These are phyloP conservation scores for Lithophane ornitopus DNA, from an alignment of 2,888 invertebrate species.

Conservation along the genomic window DNA sequence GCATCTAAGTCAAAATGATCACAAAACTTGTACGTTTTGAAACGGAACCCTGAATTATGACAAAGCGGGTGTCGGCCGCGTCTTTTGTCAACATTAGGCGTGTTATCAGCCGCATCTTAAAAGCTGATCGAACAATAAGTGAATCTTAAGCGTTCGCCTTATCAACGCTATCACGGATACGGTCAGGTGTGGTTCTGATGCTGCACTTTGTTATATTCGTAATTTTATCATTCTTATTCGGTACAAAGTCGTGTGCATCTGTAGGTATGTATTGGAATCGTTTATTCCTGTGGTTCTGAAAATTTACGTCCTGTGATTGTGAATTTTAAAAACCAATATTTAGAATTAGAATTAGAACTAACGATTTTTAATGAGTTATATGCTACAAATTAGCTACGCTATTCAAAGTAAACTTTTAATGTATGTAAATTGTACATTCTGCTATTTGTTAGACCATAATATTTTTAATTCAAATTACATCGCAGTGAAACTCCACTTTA, in stretches of 20 bases:
- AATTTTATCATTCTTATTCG: neutral
- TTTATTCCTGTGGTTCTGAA: neutral
- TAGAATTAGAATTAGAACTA: neutral
- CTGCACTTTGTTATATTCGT: constrained; percentile 20
- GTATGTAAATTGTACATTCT: neutral
- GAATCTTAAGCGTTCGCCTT: constrained; percentile 87
- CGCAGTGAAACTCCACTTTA: constrained; percentile 72
- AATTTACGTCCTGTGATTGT: neutral
- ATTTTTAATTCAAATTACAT: constrained; percentile 17
- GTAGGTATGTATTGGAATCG: neutral
- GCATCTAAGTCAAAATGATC: neutral
- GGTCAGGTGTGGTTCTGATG: constrained; percentile 60
- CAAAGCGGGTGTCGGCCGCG: constrained; percentile 80
- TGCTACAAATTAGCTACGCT: neutral
- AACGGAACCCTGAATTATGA: constrained; percentile 80
- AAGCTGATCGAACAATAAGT: constrained; percentile 88
- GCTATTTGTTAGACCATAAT: neutral
- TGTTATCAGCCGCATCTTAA: constrained; percentile 86
- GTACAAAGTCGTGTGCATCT: neutral
- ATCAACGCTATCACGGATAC: constrained; percentile 80
- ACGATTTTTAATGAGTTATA: neutral
- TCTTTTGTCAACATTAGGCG: constrained; percentile 88
- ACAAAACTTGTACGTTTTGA: neutral
- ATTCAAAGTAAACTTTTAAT: neutral
- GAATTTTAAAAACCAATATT: neutral